A percentile compares a stretch with the other conserved stretches of the same genome.
phyloP scores from a whole-genome alignment of 2,797 vertebrate species.

The Glossophaga mutica region DNA sequence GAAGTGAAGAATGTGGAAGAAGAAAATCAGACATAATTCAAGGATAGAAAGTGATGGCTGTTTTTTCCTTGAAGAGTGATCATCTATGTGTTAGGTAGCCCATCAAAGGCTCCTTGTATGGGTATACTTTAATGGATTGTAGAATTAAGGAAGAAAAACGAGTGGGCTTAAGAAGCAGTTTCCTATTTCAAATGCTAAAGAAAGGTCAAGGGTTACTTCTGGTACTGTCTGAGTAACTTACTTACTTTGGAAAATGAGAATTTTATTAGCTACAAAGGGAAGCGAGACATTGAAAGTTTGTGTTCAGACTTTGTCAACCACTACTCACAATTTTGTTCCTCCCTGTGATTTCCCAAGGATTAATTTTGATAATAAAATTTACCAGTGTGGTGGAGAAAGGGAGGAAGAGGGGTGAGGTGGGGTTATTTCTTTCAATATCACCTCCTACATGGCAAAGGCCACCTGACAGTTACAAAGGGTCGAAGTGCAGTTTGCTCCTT shows the following conservation, averaged over 20 bases:
- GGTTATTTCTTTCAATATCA: background rate
- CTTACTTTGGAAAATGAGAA: background rate
- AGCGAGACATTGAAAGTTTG: background rate
- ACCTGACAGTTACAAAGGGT: background rate
- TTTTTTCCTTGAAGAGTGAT: background rate
- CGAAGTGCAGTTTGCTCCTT: background rate
- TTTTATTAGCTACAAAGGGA: background rate
- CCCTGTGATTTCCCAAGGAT: background rate
- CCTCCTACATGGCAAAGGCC: background rate
- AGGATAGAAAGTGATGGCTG: background rate
- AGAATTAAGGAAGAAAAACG: background rate
- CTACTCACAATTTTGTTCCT: background rate
- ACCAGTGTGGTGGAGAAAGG: background rate
- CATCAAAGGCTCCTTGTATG: background rate
- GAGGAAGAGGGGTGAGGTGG: background rate
- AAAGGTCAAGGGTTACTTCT: background rate
- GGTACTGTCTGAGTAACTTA: background rate
- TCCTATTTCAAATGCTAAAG: background rate
- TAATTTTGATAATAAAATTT: background rate
- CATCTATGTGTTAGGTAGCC: background rate
- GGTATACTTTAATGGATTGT: too few relatives aligned
- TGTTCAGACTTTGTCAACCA: background rate
- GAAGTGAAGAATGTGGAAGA: background rate
- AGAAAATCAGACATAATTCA: background rate
- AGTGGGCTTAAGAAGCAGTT: background rate